phyloP scores from a whole-genome alignment of 2,113 vertebrate genomes.

The Lontra canadensis region DNA sequence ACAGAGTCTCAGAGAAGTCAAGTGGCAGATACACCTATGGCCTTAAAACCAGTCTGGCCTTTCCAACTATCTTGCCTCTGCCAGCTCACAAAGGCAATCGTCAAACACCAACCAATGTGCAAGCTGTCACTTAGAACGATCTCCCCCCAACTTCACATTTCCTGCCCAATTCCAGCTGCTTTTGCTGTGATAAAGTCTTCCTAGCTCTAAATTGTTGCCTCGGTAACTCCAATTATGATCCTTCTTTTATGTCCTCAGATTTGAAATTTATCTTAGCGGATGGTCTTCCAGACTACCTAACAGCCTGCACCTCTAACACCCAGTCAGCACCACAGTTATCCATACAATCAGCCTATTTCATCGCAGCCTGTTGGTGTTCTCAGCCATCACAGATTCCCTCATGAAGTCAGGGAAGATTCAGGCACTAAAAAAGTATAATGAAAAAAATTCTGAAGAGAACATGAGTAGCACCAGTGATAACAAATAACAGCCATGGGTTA shows the following conservation, averaged over 20 bases:
- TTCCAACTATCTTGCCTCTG: neutral
- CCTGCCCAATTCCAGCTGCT: neutral
- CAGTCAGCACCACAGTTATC: rapidly evolving
- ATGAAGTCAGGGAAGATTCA: neutral
- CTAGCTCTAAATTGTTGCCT: neutral
- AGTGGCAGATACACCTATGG: neutral
- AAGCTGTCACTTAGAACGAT: neutral
- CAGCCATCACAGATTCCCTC: neutral
- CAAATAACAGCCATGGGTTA: neutral
- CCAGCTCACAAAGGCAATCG: neutral
- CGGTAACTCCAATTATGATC: neutral
- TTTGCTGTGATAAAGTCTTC: neutral
- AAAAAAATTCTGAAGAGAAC: neutral
- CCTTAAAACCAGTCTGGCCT: neutral
- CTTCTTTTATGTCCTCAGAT: neutral
- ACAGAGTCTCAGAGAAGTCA: neutral
- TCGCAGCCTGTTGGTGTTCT: neutral
- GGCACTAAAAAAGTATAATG: neutral
- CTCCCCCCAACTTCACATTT: neutral
- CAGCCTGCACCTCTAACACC: neutral
- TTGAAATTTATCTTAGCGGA: neutral
- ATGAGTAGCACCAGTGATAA: neutral
- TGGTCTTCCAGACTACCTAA: neutral
- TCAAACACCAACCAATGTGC: neutral
- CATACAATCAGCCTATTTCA: neutral